Percentiles rank a stretch among this genome's conserved stretches.
Conservation (phyloP, 2,113 vertebrate genomes). For the Neolamprologus falcicula region DNA sequence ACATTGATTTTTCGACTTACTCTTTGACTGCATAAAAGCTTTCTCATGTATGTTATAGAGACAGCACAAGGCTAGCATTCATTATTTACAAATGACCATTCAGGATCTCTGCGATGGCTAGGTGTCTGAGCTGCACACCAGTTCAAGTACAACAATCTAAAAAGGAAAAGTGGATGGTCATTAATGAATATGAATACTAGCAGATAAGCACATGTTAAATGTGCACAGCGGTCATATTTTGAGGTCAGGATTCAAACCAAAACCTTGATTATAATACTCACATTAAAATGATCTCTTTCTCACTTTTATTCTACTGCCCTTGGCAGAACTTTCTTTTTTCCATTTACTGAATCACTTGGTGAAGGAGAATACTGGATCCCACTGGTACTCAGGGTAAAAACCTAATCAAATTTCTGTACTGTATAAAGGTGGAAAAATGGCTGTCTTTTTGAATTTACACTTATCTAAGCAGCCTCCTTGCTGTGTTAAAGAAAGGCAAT, state of each 20-base stretch:
- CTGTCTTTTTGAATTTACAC: slow-evolving; percentile 5
- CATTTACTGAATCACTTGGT: slow-evolving; percentile 51
- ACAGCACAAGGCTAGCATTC: slow-evolving; percentile 33
- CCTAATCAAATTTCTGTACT: slow-evolving; percentile 15
- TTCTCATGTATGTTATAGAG: slow-evolving; percentile 61
- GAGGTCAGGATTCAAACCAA: not conserved
- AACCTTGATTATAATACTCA: slow-evolving; percentile 22
- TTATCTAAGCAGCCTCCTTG: not conserved
- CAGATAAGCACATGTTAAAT: not conserved
- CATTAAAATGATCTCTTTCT: slow-evolving; percentile 5
- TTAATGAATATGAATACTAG: slow-evolving; percentile 9
- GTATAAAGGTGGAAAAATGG: not conserved
- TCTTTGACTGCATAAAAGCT: slow-evolving; percentile 62
- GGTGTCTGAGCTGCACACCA: not conserved
- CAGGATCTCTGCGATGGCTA: not conserved
- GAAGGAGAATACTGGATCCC: slow-evolving; percentile 21
- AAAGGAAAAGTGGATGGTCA: not conserved
- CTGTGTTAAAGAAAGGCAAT: not conserved
- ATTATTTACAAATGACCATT: slow-evolving; percentile 51
- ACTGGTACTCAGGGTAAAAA: slow-evolving; percentile 24
- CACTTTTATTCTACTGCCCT: slow-evolving; percentile 3
- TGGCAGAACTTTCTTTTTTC: slow-evolving; percentile 35
- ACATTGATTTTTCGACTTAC: slow-evolving; percentile 45
- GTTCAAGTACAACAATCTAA: not conserved
- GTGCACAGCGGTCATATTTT: slow-evolving; percentile 5